These are phyloP conservation scores for Abramis brama DNA, from an alignment of 2,113 vertebrate species.

Conservation along the genomic window DNA sequence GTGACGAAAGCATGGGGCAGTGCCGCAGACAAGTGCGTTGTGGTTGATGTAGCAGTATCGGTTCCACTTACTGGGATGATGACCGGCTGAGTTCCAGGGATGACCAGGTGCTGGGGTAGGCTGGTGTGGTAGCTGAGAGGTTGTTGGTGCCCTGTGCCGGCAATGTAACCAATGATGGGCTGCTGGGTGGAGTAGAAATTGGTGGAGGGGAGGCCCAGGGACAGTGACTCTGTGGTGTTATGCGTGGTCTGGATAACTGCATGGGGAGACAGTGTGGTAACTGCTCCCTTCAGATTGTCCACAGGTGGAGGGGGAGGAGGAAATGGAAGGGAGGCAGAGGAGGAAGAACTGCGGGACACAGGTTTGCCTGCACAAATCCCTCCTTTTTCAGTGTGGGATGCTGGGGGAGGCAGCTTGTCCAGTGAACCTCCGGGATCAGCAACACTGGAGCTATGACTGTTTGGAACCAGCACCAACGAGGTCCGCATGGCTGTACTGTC, in stretches of 20 bases:
- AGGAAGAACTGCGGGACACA: conserved; percentile 73
- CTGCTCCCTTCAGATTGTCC: conserved; percentile 81
- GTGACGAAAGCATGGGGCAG: conserved; percentile 90
- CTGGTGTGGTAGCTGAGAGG: conserved; percentile 85
- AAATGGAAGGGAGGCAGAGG: conserved; percentile 71
- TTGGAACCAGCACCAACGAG: conserved; percentile 91
- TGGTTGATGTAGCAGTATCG: conserved; percentile 82
- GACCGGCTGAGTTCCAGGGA: conserved; percentile 89
- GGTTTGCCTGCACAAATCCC: conserved; percentile 86
- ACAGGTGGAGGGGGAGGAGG: conserved; percentile 81
- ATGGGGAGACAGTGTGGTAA: conserved; percentile 84
- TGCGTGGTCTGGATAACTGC: conserved; percentile 95
- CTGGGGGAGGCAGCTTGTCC: conserved; percentile 79
- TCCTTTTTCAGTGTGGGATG: conserved; percentile 79
- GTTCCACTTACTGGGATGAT: conserved; percentile 88
- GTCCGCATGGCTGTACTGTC: conserved; percentile 84
- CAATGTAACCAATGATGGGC: conserved; percentile 91
- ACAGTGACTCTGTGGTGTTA: conserved; percentile 85
- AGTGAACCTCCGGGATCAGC: conserved; percentile 78
- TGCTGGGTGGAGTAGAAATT: conserved; percentile 88
- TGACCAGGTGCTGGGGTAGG: conserved; percentile 93
- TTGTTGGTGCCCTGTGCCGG: conserved; percentile 73
- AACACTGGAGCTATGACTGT: conserved; percentile 80
- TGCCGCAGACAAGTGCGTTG: conserved; percentile 82
- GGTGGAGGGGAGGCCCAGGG: conserved; percentile 84